Evolutionary conservation across 2,888 invertebrate species (phyloP).

Genomic region (Monochamus alternatus): DNA sequence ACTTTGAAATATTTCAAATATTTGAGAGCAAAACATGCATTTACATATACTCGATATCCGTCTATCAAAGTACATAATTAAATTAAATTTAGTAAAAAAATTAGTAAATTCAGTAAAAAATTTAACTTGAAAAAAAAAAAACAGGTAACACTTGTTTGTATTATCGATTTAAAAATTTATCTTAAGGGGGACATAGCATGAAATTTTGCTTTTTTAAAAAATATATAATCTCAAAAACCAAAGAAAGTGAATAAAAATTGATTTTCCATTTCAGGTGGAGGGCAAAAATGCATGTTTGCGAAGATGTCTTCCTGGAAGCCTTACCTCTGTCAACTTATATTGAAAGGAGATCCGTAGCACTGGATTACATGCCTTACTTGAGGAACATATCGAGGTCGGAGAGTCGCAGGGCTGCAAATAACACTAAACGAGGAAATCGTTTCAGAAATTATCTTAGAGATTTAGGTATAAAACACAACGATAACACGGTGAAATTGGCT

Average conservation of each 20-base stretch:
- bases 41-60: too few species aligned
- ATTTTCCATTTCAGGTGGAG: slow-evolving; percentile 65
- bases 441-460: slow-evolving; percentile 82
- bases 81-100: too few species aligned
- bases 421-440: slow-evolving; percentile 80
- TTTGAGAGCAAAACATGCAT: too few species aligned
- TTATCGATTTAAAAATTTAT: too few species aligned
- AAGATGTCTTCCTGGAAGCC: slow-evolving; percentile 72
- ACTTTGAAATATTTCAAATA: too few species aligned
- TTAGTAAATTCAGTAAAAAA: too few species aligned
- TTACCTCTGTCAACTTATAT: slow-evolving; percentile 71
- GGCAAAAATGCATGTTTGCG: slow-evolving; percentile 66
- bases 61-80: too few species aligned
- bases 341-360: slow-evolving; percentile 74
- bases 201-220: too few species aligned
- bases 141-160: too few species aligned
- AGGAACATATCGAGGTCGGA: slow-evolving; percentile 82
- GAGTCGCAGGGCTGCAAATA: slow-evolving; percentile 74
- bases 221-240: not conserved
- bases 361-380: slow-evolving; percentile 82
- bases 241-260: not conserved
- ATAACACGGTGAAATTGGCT: slow-evolving; percentile 40
- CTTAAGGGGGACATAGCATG: too few species aligned
- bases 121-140: too few species aligned
- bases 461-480: slow-evolving; percentile 46